Base-by-base conservation (phyloP, 2,797 vertebrate genomes). In the Ispidina picta region DNA sequence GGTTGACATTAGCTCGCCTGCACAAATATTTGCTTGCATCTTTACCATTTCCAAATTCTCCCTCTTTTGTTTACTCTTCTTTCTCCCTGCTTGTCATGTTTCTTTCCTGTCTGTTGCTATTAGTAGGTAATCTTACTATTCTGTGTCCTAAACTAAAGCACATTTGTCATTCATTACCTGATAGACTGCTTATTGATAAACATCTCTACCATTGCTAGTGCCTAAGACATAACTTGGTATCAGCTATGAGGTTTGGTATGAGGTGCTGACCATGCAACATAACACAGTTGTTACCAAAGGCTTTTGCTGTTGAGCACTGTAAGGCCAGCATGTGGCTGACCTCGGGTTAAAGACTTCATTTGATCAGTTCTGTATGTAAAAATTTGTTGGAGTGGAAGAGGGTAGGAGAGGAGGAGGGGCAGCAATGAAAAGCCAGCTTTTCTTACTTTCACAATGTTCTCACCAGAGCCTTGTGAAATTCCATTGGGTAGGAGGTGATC, bases 21-120 rank as follows among this genome's bases (percentile, higher is more conserved):
- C 74, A 86, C 77, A 90, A 95, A 95, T 94, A 93, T 93, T 94
- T 94, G 60, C 59, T 80, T 87, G 73, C 63, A 92, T 93, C 76
- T 89, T 87, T 81, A 39, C 76, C 9, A 8, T 85, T 94, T 93
- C 89, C 41, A 85, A 60, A 91, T 89, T 90, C 75, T 87, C 64
- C 21, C 72, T 87, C 48, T 78, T 41, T n/a, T 88, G 51, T 95
- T 95, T 95, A 54, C 66, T 49, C 37, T 88, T 43, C 48, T 70
- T 76, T 88, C 52, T 89, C 64, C 33, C 90, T 92, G 70, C 48
- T 58, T 92, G 8, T 75, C 76, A 5, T 33, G 35, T 59, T 89
- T 90, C 70, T 78, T 71, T 83, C 80, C 85, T 64, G 63, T 43
- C 55, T 81, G 48, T 69, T 75, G 51, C 64, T 86, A n/a, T 63